These are phyloP conservation scores for Nephrotoma flavescens DNA, from an alignment of 2,888 invertebrate genomes.

Conservation along the genomic window DNA sequence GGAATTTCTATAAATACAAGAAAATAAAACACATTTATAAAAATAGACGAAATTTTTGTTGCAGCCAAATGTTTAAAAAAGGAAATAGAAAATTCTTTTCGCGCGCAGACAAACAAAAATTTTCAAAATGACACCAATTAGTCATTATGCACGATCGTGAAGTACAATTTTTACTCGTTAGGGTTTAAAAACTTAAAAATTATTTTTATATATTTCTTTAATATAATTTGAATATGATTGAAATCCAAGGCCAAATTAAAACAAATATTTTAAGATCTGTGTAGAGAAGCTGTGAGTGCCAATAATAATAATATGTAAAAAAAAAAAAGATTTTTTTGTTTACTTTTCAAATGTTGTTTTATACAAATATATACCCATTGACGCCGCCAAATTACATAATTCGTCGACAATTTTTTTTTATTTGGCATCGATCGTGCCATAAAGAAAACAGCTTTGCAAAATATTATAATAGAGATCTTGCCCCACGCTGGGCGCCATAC, in stretches of 20 bases:
- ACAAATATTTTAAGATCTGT: neutral
- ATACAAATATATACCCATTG: neutral
- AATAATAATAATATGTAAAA: neutral
- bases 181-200: neutral
- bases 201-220: neutral
- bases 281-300: neutral
- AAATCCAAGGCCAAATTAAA: neutral
- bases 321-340: neutral
- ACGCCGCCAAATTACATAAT: neutral
- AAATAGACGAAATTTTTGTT: neutral
- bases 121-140: neutral
- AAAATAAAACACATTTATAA: conserved; percentile 6
- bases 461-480: neutral
- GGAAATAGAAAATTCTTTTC: neutral
- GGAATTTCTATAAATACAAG: conserved; percentile 18
- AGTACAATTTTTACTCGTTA: neutral
- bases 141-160: neutral
- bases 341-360: neutral
- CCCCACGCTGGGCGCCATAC: neutral
- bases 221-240: neutral
- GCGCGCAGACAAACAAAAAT: neutral
- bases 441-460: neutral
- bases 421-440: neutral
- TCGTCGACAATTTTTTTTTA: neutral
- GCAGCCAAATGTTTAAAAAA: neutral